Percentiles rank a stretch among this genome's conserved stretches.
phyloP scores from a whole-genome alignment of 1,140 invertebrate genomes.

The Drosophila leontia region DNA sequence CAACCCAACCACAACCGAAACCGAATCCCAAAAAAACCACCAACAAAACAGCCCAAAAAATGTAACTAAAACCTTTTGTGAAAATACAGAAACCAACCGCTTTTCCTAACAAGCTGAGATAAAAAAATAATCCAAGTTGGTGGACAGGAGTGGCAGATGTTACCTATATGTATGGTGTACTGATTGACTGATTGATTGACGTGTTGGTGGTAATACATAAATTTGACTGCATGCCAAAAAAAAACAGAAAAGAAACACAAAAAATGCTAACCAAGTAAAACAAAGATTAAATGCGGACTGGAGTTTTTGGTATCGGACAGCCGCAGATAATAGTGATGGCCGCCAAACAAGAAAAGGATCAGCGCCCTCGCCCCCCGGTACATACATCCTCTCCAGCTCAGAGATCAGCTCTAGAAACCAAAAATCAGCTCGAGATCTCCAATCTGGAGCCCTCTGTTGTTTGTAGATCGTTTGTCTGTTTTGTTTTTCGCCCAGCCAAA shows the following conservation, averaged over 20 bases:
- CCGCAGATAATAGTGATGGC: constrained; percentile 43
- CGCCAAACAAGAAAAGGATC: constrained; percentile 26
- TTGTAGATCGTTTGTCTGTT: constrained; percentile 72
- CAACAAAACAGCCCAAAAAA: constrained; percentile 71
- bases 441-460: constrained; percentile 49
- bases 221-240: constrained; percentile 64
- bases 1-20: constrained; percentile 54
- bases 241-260: constrained; percentile 12
- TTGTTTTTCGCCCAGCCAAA: constrained; percentile 56
- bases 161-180: constrained; percentile 65
- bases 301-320: constrained; percentile 76
- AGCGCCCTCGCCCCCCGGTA: constrained; percentile 46
- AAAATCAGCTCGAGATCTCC: constrained; percentile 42
- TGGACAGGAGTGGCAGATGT: constrained; percentile 37
- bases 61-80: constrained; percentile 73
- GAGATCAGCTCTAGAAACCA: constrained; percentile 49
- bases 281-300: constrained; percentile 33
- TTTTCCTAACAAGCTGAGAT: constrained; percentile 56
- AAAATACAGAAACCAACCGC: constrained; percentile 44
- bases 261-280: constrained; percentile 55
- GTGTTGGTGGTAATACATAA: constrained; percentile 62
- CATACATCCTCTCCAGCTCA: constrained; percentile 50
- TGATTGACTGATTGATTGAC: constrained; percentile 66
- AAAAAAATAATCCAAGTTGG: constrained; percentile 52
- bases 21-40: constrained; percentile 51